Percentiles rank a stretch among this genome's conserved stretches.
These are phyloP conservation scores for Idaea biselata DNA, from an alignment of 2,888 invertebrate genomes.

Conservation along the genomic window DNA sequence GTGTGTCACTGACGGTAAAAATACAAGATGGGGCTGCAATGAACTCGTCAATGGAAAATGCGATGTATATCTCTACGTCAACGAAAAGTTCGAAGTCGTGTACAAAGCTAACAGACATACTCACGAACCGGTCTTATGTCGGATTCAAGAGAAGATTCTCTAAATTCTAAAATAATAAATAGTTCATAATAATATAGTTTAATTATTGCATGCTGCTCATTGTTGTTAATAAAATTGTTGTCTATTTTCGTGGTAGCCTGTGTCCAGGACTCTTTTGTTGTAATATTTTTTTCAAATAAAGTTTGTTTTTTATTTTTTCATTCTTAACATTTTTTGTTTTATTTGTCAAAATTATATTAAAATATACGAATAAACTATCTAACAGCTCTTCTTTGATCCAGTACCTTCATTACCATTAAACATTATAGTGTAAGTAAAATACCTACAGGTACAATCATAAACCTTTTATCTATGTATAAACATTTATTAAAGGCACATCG, in stretches of 20 bases:
- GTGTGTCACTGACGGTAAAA: slow-evolving; percentile 41
- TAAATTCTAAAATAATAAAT: background rate
- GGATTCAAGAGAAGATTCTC: slow-evolving; percentile 53
- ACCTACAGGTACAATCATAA: no score
- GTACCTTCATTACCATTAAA: no score
- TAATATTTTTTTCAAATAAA: slow-evolving; percentile 25
- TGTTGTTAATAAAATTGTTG: background rate
- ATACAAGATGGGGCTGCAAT: slow-evolving; percentile 58
- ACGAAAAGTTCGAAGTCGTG: slow-evolving; percentile 57
- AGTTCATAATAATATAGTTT: background rate
- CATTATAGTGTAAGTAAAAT: no score
- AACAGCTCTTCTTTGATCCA: no score
- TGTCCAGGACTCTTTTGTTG: slow-evolving; percentile 23
- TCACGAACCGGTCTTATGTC: slow-evolving; percentile 59
- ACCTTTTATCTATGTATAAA: no score
- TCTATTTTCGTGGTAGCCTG: background rate
- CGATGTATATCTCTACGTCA: slow-evolving; percentile 56
- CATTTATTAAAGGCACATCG: no score
- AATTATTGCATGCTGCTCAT: background rate
- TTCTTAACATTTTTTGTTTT: slow-evolving; percentile 16
- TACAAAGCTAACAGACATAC: slow-evolving; percentile 53
- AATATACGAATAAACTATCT: background rate
- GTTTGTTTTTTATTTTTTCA: slow-evolving; percentile 3
- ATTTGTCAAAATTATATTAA: background rate
- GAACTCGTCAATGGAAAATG: slow-evolving; percentile 54